Conservation (phyloP, 2,113 vertebrate species). For the Lamprotornis superbus region DNA sequence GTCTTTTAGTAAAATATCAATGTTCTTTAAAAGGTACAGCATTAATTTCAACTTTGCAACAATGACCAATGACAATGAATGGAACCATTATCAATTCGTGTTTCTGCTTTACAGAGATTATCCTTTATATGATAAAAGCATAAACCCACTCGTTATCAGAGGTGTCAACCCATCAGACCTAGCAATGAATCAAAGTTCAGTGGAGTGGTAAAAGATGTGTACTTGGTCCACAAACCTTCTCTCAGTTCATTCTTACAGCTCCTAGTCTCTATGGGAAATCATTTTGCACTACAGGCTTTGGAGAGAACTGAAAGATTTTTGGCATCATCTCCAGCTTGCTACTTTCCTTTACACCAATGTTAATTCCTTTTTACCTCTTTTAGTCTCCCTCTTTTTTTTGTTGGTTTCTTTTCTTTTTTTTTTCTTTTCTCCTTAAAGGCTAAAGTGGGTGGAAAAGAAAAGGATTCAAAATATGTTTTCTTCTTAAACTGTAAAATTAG, state of each 20-base stretch:
- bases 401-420: background rate
- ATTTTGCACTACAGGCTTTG: background rate
- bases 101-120: background rate
- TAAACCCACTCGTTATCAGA: background rate
- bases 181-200: background rate
- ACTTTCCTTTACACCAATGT: background rate
- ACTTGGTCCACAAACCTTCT: background rate
- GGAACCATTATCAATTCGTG: background rate
- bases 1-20: background rate
- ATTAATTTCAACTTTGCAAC: background rate
- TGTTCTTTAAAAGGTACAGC: background rate
- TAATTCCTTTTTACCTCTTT: background rate
- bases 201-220: background rate
- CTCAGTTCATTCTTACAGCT: background rate
- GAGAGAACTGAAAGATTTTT: background rate
- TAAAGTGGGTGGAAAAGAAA: background rate
- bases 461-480: background rate
- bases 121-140: background rate
- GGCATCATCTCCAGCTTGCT: background rate
- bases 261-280: background rate
- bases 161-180: background rate
- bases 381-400: background rate
- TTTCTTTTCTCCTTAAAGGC: no score
- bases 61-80: background rate
- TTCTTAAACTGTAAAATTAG: constrained; percentile 12